Evolutionary conservation across 2,888 invertebrate genomes (phyloP), one percentile per base, ranked within the genome.

Genomic region (Mylabris sibirica): DNA sequence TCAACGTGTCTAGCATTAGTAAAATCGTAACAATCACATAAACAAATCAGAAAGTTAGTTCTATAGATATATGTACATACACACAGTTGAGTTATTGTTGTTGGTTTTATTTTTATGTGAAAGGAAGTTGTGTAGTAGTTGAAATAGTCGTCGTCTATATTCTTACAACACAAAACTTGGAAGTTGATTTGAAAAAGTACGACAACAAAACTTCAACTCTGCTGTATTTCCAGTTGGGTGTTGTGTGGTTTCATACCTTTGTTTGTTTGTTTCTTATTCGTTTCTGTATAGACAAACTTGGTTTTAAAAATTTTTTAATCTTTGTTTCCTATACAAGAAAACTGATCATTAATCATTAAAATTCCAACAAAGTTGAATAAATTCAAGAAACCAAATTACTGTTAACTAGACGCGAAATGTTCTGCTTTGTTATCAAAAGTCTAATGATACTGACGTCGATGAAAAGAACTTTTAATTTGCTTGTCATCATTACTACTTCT

Each of bases 31-130:
- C 20, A 49, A 49, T 20, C 49, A 20, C 20, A 49, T 49, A 49
- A 49, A 49, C 49, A 49, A 49, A 49, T 49, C 49, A 22, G 20
- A 49, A 49, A 49, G 49, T 49, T 49, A 49, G 49, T 49, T 49
- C 20, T 20, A 20, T 20, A n/a, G n/a, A n/a, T n/a, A n/a, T n/a
- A n/a, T n/a, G n/a, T n/a, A n/a, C n/a, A n/a, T n/a, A n/a, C n/a
- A n/a, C n/a, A n/a, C 14, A 44, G 9, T 20, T 4, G 17, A 6
- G 20, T 20, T 49, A 49, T 49, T 41, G 41, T 35, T 41, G 41
- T 30, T 30, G 5, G 30, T 30, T 30, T 49, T 49, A 49, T 17
- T 17, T 49, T 49, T 17, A 20, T 49, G 17, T 5, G 8, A 49
- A 49, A 49, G 49, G 49, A 49, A 49, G 49, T 49, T 49, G 44